Evolutionary conservation across 2,113 vertebrate species (phyloP), one percentile per base, ranked within the genome.

Genomic region (Eleginops maclovinus): DNA sequence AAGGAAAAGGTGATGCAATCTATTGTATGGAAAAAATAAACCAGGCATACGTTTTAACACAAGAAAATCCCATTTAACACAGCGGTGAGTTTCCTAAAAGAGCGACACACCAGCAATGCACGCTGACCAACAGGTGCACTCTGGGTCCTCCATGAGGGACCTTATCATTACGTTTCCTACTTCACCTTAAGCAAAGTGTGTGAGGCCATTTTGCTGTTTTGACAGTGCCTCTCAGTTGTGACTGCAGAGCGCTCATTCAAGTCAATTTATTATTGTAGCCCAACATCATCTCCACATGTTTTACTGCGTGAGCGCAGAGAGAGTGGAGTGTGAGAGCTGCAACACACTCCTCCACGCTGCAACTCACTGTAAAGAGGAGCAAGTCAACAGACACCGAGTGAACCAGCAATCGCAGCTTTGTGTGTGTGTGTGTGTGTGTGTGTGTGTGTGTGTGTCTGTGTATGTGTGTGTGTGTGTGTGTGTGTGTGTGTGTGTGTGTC

Each of bases 101-200:
- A n/a, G n/a, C n/a, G 31, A 40, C 31, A n/a, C 16, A 70, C 54
- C 10, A 5, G 43, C 8, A 17, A 44, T 56, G 22, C 9, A 16
- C n/a, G 41, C 21, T 63, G 60, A 63, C 26, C 12, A 40, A 41
- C 49, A 67, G 64, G n/a, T 51, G 47, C 63, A 36, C n/a, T 40
- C 16, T 61, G 40, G 40, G 41, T 24, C n/a, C 21, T 44, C 21
- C 15, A 24, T 14, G 60, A 63, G 22, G 43, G 50, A 24, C 21
- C 0, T 24, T n/a, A 21, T 13, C 6, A 21, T 41, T 61, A 9
- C 41, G 14, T n/a, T 21, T 41, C 47, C 31, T 40, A 60, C 58
- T 40, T 60, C 12, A 40, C 19, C 19, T 22, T 63, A n/a, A 14
- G 14, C 16, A 14, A 21, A 1, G 59, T 43, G n/a, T 11, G 13